phyloP scores from a whole-genome alignment of 2,888 invertebrate species.

The Amphiduros pacificus region DNA sequence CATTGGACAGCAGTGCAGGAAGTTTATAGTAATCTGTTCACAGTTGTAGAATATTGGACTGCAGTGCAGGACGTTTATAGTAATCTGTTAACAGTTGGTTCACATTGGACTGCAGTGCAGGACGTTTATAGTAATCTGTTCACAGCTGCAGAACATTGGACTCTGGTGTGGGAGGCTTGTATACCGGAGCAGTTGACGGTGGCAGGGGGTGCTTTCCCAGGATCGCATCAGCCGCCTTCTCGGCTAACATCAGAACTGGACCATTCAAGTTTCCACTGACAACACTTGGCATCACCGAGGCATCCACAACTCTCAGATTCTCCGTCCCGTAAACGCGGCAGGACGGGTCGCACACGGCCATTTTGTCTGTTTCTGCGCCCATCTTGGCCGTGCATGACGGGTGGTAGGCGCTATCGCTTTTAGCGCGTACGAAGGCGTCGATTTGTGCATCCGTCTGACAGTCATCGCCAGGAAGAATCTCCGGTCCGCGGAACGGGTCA shows the following conservation, averaged over 20 bases:
- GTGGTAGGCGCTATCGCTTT: slow-evolving; percentile 72
- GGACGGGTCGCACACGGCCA: slow-evolving; percentile 71
- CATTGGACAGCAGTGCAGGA: no score
- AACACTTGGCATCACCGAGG: slow-evolving; percentile 78
- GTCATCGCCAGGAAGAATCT: slow-evolving; percentile 43
- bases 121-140: no score
- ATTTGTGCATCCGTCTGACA: slow-evolving; percentile 52
- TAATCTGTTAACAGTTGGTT: no score
- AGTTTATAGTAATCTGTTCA: no score
- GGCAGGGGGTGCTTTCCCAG: slow-evolving; percentile 53
- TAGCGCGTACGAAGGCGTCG: slow-evolving; percentile 53
- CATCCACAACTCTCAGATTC: slow-evolving; percentile 76
- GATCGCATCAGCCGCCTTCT: slow-evolving; percentile 62
- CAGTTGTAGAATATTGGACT: no score
- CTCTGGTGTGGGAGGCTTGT: slow-evolving; percentile 35
- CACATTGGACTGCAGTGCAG: no score
- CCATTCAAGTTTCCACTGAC: slow-evolving; percentile 73
- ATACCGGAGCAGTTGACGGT: slow-evolving; percentile 50
- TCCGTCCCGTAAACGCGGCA: slow-evolving; percentile 63
- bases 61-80: no score
- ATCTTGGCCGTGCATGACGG: slow-evolving; percentile 79
- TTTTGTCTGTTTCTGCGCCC: slow-evolving; percentile 62
- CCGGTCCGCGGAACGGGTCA: slow-evolving; percentile 46
- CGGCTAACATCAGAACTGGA: slow-evolving; percentile 63
- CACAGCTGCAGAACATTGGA: no score